Percentiles rank a stretch among this genome's conserved stretches.
Conservation (phyloP, 2,113 vertebrate genomes). For the Phoxinus phoxinus region DNA sequence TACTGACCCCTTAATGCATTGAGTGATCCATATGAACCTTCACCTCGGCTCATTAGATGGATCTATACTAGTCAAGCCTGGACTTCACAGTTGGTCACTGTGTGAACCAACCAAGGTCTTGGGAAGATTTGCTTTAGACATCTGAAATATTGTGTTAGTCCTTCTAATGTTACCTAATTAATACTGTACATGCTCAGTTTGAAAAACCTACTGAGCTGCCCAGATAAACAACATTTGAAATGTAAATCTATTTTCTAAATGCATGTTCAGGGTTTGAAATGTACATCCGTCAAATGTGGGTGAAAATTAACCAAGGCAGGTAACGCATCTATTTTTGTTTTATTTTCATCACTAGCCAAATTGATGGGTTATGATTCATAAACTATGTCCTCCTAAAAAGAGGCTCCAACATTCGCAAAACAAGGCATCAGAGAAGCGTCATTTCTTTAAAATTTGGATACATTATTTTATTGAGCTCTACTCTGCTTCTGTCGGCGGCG, state of each 20-base stretch:
- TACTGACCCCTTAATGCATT: slow-evolving; percentile 21
- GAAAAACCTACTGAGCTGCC: background rate
- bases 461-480: background rate
- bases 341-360: background rate
- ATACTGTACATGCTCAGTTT: background rate
- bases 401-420: background rate
- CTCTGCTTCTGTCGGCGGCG: too few species aligned
- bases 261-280: background rate
- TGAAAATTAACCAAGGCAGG: background rate
- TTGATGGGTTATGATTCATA: background rate
- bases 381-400: background rate
- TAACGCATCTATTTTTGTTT: background rate
- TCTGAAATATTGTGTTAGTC: background rate
- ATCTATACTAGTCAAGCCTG: slow-evolving; percentile 11
- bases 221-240: background rate
- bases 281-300: background rate
- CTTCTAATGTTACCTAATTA: background rate
- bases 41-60: background rate
- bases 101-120: background rate
- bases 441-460: background rate
- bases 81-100: slow-evolving; percentile 33
- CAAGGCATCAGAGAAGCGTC: too few species aligned
- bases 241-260: background rate
- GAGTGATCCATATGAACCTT: slow-evolving; percentile 20
- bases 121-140: background rate